These are phyloP conservation scores for Tetragnatha versicolor DNA, from an alignment of 1,140 invertebrate genomes.

Conservation along the genomic window DNA sequence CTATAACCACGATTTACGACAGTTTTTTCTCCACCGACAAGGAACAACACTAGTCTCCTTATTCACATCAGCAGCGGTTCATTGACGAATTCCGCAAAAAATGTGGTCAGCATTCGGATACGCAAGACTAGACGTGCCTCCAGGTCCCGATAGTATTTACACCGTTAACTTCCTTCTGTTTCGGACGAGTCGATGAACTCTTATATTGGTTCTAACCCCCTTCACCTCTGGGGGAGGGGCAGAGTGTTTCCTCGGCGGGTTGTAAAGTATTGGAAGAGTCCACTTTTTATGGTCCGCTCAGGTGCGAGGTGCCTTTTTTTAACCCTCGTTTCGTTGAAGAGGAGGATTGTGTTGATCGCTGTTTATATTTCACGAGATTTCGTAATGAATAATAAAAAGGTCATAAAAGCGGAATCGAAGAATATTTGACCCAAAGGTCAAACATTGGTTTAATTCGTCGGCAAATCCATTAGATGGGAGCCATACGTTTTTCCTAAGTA, in stretches of 20 bases:
- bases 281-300: slow-evolving; percentile 27
- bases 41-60: slow-evolving; percentile 23
- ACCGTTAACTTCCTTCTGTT: slow-evolving; percentile 47
- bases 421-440: slow-evolving; percentile 15
- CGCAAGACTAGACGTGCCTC: slow-evolving; percentile 22
- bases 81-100: slow-evolving; percentile 9
- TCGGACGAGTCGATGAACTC: slow-evolving; percentile 36
- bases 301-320: neutral
- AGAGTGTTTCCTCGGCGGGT: neutral
- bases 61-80: slow-evolving; percentile 20
- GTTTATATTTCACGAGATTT: slow-evolving; percentile 4
- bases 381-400: slow-evolving; percentile 29
- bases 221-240: slow-evolving; percentile 15
- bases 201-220: slow-evolving; percentile 6
- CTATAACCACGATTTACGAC: neutral
- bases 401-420: neutral
- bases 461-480: too few species aligned
- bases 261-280: slow-evolving; percentile 14
- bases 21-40: neutral
- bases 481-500: too few species aligned
- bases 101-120: slow-evolving; percentile 29
- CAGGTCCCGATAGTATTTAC: neutral
- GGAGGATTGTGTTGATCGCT: slow-evolving; percentile 18
- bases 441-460: too few species aligned
- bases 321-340: neutral